phyloP scores from a whole-genome alignment of 2,888 invertebrate species.

The Spicauda simplicius region DNA sequence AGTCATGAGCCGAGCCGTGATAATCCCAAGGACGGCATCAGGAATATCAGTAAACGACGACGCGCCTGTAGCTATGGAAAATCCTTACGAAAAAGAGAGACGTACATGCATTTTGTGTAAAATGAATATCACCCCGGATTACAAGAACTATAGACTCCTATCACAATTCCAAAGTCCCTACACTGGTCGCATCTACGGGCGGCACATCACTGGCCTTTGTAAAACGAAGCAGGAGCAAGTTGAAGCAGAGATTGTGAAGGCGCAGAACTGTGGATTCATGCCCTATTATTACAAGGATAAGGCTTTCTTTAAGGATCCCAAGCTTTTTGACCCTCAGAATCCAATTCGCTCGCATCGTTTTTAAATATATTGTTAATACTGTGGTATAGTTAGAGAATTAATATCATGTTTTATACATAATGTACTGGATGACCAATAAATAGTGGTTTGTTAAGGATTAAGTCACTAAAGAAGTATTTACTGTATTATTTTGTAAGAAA shows the following conservation, averaged over 20 bases:
- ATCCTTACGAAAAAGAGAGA: constrained; percentile 92
- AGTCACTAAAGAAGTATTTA: too few relatives aligned
- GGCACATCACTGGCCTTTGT: constrained; percentile 97
- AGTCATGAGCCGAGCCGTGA: background rate
- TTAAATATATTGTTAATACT: constrained; percentile 60
- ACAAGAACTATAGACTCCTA: constrained; percentile 95
- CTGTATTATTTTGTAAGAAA: too few relatives aligned
- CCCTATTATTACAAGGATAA: constrained; percentile 92
- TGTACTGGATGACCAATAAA: too few relatives aligned
- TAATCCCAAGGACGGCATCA: constrained; percentile 12
- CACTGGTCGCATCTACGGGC: constrained; percentile 96
- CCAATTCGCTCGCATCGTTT: constrained; percentile 92
- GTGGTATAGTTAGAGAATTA: background rate
- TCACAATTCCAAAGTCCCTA: constrained; percentile 98
- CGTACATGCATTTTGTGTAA: constrained; percentile 93
- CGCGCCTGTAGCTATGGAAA: constrained; percentile 86
- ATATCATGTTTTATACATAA: too few relatives aligned
- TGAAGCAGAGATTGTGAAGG: constrained; percentile 89
- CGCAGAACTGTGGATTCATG: constrained; percentile 93
- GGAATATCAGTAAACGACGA: constrained; percentile 47
- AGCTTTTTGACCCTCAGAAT: constrained; percentile 94
- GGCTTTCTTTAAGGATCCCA: constrained; percentile 93
- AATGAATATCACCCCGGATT: constrained; percentile 91
- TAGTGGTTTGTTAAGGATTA: too few relatives aligned
- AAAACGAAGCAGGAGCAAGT: constrained; percentile 90